Conservation (phyloP, 2,113 vertebrate species). For the Urocolius indicus region DNA sequence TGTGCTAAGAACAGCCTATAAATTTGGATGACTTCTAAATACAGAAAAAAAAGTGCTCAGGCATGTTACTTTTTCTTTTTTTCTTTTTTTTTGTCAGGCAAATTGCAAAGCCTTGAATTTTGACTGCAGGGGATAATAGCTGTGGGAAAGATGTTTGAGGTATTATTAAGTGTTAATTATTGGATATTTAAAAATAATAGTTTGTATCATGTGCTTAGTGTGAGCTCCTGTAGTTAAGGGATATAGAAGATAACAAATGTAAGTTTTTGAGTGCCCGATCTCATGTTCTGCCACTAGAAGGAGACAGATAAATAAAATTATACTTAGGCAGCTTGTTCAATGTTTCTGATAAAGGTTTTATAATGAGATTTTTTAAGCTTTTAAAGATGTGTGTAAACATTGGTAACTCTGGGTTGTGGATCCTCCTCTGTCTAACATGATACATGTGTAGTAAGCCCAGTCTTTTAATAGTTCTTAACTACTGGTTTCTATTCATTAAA, state of each 20-base stretch:
- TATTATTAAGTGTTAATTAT: background rate
- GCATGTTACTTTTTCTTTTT: background rate
- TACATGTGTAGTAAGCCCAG: background rate
- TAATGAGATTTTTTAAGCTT: background rate
- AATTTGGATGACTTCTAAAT: background rate
- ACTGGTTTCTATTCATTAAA: background rate
- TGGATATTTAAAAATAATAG: background rate
- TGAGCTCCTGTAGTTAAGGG: background rate
- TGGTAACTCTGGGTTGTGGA: background rate
- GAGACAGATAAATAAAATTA: conserved; percentile 31
- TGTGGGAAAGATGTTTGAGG: background rate
- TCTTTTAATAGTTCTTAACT: background rate
- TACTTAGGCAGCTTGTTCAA: background rate
- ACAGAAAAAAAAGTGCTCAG: background rate
- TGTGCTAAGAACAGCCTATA: background rate
- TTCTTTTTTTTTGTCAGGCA: background rate
- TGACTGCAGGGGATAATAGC: background rate
- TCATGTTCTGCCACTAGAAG: conserved; percentile 44
- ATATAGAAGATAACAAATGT: background rate
- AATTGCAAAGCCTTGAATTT: background rate
- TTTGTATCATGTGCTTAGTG: background rate
- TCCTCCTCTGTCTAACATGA: background rate
- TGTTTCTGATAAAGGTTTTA: background rate
- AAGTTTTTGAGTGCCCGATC: background rate
- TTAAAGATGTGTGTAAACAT: background rate